phyloP scores from a whole-genome alignment of 2,797 vertebrate species.

The Epinephelus malabaricus region DNA sequence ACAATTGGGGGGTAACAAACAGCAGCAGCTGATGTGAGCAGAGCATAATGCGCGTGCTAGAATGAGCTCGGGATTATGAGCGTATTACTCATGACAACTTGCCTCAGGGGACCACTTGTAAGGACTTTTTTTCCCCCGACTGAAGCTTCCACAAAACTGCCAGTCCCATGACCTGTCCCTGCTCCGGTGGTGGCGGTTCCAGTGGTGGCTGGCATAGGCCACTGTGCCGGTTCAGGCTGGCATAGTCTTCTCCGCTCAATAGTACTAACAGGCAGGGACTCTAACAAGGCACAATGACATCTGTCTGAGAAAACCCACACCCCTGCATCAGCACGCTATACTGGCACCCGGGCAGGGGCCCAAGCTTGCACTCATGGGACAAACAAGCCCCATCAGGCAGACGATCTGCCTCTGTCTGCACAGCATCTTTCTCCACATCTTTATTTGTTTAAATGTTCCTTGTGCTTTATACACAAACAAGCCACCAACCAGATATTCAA shows the following conservation, averaged over 20 bases:
- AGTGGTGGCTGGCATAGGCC: conserved; percentile 51
- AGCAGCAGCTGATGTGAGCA: conserved; percentile 64
- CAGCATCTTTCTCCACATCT: conserved; percentile 54
- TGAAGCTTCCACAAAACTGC: conserved; percentile 67
- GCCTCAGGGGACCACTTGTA: conserved; percentile 64
- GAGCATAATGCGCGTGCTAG: conserved; percentile 70
- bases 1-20: conserved; percentile 68
- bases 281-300: conserved; percentile 79
- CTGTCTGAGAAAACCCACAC: conserved; percentile 78
- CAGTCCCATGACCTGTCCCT: conserved; percentile 68
- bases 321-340: conserved; percentile 71
- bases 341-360: conserved; percentile 71
- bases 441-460: conserved; percentile 40
- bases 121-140: conserved; percentile 50
- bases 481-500: conserved; percentile 32
- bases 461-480: conserved; percentile 13
- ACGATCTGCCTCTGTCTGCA: conserved; percentile 71
- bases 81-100: conserved; percentile 74
- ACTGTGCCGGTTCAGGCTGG: conserved; percentile 63
- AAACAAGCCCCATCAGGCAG: conserved; percentile 79
- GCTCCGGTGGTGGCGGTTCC: conserved; percentile 66
- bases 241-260: conserved; percentile 62
- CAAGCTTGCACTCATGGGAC: conserved; percentile 78
- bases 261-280: conserved; percentile 77
- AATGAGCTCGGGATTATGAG: conserved; percentile 70